A percentile compares a stretch with the other conserved stretches of the same genome.
phyloP scores from a whole-genome alignment of 23 tunicate genomes.

The Trididemnum nubilum region DNA sequence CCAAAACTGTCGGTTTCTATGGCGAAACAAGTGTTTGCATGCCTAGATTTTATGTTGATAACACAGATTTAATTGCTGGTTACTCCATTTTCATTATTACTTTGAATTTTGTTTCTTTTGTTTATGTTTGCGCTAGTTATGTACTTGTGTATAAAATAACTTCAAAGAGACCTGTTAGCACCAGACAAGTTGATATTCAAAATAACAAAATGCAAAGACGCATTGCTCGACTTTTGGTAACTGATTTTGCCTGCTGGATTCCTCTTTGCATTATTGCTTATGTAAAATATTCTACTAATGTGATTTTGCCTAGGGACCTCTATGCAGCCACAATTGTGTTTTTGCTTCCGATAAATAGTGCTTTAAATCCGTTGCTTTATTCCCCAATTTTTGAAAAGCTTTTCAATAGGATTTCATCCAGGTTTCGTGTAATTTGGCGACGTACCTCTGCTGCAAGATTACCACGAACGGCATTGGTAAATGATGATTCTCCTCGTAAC shows the following conservation, averaged over 20 bases:
- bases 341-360: constrained; percentile 40
- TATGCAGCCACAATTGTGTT: constrained; percentile 9
- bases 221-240: constrained; percentile 10
- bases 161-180: background rate
- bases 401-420: no score
- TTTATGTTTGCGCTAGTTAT: constrained; percentile 13
- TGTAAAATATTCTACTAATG: background rate
- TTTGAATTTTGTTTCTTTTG: constrained; percentile 3
- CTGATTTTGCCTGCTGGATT: constrained; percentile 42
- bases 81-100: constrained; percentile 6
- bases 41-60: background rate
- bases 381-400: background rate
- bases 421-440: no score
- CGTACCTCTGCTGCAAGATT: no score
- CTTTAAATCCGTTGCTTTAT: constrained; percentile 40
- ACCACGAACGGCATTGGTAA: no score
- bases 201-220: constrained; percentile 21
- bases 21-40: constrained; percentile 17
- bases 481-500: no score
- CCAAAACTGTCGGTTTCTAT: background rate
- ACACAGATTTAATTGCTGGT: background rate
- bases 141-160: background rate
- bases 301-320: background rate
- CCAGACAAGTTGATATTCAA: background rate
- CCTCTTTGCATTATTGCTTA: constrained; percentile 31